Evolutionary conservation across 1,140 invertebrate genomes (phyloP), one percentile per base, ranked within the genome.

Genomic region (Venturia canescens): DNA sequence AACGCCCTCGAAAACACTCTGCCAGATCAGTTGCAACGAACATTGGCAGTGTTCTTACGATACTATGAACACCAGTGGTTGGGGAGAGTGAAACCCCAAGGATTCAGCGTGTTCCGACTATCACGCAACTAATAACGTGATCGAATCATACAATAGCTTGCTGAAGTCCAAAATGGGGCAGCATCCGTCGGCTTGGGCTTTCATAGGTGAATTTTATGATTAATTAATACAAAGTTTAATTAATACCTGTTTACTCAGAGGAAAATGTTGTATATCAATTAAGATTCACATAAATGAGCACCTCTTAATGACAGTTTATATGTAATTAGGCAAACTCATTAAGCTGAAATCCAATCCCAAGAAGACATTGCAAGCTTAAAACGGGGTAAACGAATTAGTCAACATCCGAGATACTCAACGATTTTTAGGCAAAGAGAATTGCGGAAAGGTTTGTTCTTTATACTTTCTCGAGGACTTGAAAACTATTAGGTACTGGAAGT

Each of bases 31-130:
- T 29, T 60, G 48, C 13, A 27, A 27, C n/a, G 18, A 6, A 18
- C 21, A 21, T 63, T 77, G 5, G 27, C 21, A 44, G 0, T 11
- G 5, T 77, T 77, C 18, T 34, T 57, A 9, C 3, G 3, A 21
- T 77, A 77, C 26, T 77, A 60, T 53, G 60, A 60, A 18, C 75
- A 26, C 16, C 75, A 77, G 34, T 77, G 75, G 75, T 21, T 77
- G 13, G 16, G 11, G 21, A 26, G 23, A 21, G 75, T 77, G 16
- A 77, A 77, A 27, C 50, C 75, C 1, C 5, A 27, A 21, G 50
- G 75, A 6, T 77, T 77, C 50, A 77, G 75, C 53, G 75, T 77
- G 4, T 29, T 53, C 26, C 26, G 60, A 13, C 29, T 77, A 23
- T 77, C 75, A 6, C 53, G 60, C 3, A 34, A 77, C 75, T 0